Conservation (phyloP, 1,140 invertebrate genomes). For the Papilio polytes region DNA sequence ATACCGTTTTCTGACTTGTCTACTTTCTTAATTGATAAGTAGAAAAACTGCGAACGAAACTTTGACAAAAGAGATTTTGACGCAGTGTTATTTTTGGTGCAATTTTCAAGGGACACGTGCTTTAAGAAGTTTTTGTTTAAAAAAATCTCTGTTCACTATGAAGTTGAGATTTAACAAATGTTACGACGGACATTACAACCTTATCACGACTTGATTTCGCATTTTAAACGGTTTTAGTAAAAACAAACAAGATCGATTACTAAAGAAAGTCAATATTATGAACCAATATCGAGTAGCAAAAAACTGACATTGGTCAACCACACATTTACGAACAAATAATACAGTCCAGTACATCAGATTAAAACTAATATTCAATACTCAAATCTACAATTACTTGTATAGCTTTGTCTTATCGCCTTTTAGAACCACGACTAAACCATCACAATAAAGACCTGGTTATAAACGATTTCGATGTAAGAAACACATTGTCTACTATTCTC, state of each 20-base stretch:
- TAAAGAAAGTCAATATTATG: background rate
- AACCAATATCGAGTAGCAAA: background rate
- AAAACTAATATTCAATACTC: background rate
- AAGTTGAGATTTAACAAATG: no score
- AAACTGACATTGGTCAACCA: background rate
- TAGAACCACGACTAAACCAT: background rate
- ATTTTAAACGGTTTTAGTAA: no score
- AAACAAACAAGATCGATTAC: no score
- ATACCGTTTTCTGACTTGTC: conserved; percentile 2
- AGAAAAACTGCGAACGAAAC: background rate
- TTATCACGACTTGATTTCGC: no score
- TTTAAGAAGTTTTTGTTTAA: background rate
- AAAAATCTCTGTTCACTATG: background rate
- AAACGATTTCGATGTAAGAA: conserved; percentile 25
- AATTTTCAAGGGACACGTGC: no score
- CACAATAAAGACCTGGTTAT: conserved; percentile 32
- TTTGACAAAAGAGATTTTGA: background rate
- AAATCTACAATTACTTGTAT: background rate
- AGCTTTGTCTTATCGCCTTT: background rate
- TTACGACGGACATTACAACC: no score
- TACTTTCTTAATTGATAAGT: conserved; percentile 22
- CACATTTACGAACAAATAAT: background rate
- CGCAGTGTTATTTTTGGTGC: background rate
- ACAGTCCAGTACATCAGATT: background rate
- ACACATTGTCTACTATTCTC: conserved; percentile 28